Percentiles rank a stretch among this genome's conserved stretches.
phyloP scores from a whole-genome alignment of 2,113 vertebrate genomes.

The Daboia siamensis region DNA sequence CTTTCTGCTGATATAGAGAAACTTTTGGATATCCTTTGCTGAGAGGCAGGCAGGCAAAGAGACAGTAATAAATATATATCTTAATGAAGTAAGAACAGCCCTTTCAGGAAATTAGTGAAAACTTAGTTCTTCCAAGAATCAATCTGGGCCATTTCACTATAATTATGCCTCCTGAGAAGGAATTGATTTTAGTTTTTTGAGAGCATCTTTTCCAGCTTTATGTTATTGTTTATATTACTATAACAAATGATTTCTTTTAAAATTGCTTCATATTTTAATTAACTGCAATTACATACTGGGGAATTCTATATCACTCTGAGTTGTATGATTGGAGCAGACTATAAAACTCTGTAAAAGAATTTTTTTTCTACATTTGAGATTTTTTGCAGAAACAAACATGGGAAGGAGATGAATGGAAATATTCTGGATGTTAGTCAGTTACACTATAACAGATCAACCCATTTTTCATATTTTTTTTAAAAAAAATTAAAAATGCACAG shows the following conservation, averaged over 20 bases:
- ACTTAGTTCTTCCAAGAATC: not conserved
- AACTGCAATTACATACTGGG: not conserved
- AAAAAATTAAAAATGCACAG: not conserved
- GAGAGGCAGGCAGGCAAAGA: not conserved
- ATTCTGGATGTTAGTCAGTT: not conserved
- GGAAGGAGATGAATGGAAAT: not conserved
- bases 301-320: not conserved
- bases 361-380: not conserved
- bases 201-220: not conserved
- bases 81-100: not conserved
- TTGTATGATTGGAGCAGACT: not conserved
- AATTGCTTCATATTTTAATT: not conserved
- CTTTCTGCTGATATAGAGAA: not conserved
- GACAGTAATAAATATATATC: not conserved
- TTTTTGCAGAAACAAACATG: slow-evolving; percentile 25
- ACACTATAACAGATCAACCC: not conserved
- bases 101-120: not conserved
- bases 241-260: not conserved
- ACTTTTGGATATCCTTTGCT: not conserved
- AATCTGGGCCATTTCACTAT: not conserved
- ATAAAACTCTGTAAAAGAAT: not conserved
- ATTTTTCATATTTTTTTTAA: not conserved
- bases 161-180: not conserved
- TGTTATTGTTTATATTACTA: not conserved
- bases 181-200: not conserved